Evolutionary conservation across 2,888 invertebrate species (phyloP).

Genomic region (Myathropa florea): DNA sequence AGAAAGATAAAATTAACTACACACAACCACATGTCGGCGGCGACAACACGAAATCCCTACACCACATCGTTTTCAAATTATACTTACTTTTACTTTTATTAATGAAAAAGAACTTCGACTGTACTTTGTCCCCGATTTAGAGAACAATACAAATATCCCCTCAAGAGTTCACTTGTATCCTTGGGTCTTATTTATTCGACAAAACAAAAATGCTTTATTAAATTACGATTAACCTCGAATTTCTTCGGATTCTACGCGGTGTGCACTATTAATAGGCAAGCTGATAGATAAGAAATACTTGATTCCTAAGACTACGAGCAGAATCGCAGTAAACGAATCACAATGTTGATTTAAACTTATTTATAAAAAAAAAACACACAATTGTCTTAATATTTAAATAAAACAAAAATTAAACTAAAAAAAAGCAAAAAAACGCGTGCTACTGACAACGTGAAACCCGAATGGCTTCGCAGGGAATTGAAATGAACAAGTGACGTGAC

Average conservation of each 20-base stretch:
- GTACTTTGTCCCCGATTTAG: conserved; percentile 10
- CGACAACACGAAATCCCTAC: not conserved
- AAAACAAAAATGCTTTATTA: conserved; percentile 25
- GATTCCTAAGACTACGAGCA: not conserved
- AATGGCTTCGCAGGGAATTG: conserved; percentile 27
- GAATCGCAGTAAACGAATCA: conserved; percentile 23
- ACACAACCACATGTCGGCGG: not conserved
- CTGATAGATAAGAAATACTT: not conserved
- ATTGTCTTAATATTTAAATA: conserved; percentile 12
- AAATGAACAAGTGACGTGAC: conserved; percentile 47
- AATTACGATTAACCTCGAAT: conserved; percentile 37
- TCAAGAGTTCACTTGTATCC: conserved; percentile 7
- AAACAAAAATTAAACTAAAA: conserved; percentile 12
- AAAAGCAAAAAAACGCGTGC: conserved; percentile 27
- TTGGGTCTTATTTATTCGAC: not conserved
- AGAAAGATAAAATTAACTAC: not conserved
- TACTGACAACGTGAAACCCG: not conserved
- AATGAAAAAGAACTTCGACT: conserved; percentile 32
- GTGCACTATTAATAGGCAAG: not conserved
- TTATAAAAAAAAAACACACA: not conserved
- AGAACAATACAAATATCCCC: conserved; percentile 12
- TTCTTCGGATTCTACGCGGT: not conserved
- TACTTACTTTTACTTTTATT: conserved; percentile 54
- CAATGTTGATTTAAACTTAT: not conserved
- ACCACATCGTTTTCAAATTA: not conserved